Evolutionary conservation across 2,888 invertebrate species (phyloP), one percentile per base, ranked within the genome.

Genomic region (Synanthedon tipuliformis): DNA sequence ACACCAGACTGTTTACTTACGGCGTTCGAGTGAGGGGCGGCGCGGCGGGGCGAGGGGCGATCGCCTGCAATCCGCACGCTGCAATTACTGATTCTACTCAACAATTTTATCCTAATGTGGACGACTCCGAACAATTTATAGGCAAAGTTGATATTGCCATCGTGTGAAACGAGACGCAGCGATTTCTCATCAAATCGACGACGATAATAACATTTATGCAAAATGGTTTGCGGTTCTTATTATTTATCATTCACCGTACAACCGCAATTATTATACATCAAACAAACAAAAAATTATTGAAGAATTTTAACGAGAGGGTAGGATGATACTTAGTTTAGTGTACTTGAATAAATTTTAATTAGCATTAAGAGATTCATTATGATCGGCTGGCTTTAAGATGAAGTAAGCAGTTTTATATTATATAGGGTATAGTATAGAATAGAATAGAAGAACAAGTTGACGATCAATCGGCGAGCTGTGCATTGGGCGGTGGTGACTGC

Each of bases 1-100:
- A 86, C 85, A 86, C 84, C 84, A 85, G 59, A 87, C 86, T 87
- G 87, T 86, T 86, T 86, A 86, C 86, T 87, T 87, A 86, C 86
- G 84, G 82, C 81, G 84, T 74, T 81, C 76, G 79, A 81, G 81
- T 75, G 80, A 80, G 81, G 81, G 75, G 76, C 68, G 77, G 68
- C 63, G 71, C 64, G 62, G 77, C 75, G 78, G 78, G 74, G 78
- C 61, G 79, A 66, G 80, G 77, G 81, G 77, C 70, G 67, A 78
- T 73, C 75, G 84, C 80, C 75, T 85, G 85, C 85, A 86, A 85
- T 85, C 84, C 84, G 84, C 84, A 84, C 82, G 78, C 74, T 86
- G 85, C 85, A 86, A 86, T 84, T 85, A 85, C 83, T 75, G 74
- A 76, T 77, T 78, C 69, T 76, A 80, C 76, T 78, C 53, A 50